Percentiles rank a stretch among this genome's conserved stretches.
Evolutionary conservation across 2,113 vertebrate genomes (phyloP).

Genomic region (Protomyctophum bolini): DNA sequence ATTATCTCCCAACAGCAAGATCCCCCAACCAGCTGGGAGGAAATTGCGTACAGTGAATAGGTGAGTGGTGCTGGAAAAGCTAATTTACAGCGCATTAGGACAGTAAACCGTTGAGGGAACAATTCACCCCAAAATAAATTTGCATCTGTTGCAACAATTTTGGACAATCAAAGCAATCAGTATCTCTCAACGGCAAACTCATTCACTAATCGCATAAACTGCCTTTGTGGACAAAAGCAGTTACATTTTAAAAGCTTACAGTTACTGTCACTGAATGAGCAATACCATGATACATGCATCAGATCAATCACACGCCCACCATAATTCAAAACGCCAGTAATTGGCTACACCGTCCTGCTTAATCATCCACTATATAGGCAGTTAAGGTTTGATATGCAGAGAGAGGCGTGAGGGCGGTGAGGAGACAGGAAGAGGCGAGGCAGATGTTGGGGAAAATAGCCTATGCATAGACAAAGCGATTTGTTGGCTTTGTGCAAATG

Average conservation of each 20-base stretch:
- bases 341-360: constrained; percentile 50
- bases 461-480: constrained; percentile 40
- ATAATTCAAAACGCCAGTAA: constrained; percentile 58
- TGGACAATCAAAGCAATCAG: constrained; percentile 37
- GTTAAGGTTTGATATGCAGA: constrained; percentile 57
- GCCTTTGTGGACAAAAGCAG: not conserved
- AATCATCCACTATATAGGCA: constrained; percentile 58
- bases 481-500: constrained; percentile 51
- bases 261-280: constrained; percentile 7
- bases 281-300: constrained; percentile 37
- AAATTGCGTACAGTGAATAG: constrained; percentile 12
- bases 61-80: constrained; percentile 10
- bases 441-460: constrained; percentile 50
- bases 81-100: constrained; percentile 16
- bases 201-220: constrained; percentile 1
- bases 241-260: not conserved
- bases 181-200: constrained; percentile 1
- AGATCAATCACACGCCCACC: constrained; percentile 32
- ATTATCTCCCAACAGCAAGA: constrained; percentile 52
- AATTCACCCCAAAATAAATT: not conserved
- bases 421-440: constrained; percentile 2
- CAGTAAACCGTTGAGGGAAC: no score
- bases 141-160: constrained; percentile 7
- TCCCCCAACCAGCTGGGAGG: constrained; percentile 12
- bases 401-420: constrained; percentile 18